phyloP scores from a whole-genome alignment of 1,140 invertebrate genomes.

The Wiebesia pumilae region DNA sequence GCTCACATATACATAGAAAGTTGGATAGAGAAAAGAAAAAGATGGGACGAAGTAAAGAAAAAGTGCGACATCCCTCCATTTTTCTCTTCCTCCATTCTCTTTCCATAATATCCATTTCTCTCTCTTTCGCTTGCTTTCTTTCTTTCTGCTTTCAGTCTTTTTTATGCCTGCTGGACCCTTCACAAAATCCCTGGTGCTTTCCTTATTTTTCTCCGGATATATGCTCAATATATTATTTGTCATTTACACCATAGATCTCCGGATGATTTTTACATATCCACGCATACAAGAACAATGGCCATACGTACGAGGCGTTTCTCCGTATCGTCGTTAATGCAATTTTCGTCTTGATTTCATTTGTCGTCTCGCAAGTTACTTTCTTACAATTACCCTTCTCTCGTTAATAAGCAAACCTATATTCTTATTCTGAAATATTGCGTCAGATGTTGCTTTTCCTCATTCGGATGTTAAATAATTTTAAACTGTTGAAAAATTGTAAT shows the following conservation, averaged over 20 bases:
- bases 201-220: conserved; percentile 50
- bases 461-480: too few species aligned
- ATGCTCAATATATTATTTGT: conserved; percentile 39
- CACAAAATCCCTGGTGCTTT: conserved; percentile 22
- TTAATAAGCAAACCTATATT: neutral
- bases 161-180: conserved; percentile 31
- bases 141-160: neutral
- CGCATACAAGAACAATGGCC: neutral
- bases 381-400: neutral
- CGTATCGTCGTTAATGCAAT: neutral
- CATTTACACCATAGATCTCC: conserved; percentile 6
- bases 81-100: neutral
- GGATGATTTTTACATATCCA: conserved; percentile 5
- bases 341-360: neutral
- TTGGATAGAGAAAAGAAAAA: conserved; percentile 1
- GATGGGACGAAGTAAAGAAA: conserved; percentile 33
- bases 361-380: neutral
- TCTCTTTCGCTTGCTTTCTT: neutral
- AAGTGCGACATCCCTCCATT: conserved; percentile 30
- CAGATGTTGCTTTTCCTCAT: neutral
- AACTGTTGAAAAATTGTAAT: too few species aligned
- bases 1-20: neutral
- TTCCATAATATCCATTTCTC: neutral
- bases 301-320: neutral
- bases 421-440: neutral